phyloP scores from a whole-genome alignment of 2,113 vertebrate genomes.

The Cephalopterus ornatus region DNA sequence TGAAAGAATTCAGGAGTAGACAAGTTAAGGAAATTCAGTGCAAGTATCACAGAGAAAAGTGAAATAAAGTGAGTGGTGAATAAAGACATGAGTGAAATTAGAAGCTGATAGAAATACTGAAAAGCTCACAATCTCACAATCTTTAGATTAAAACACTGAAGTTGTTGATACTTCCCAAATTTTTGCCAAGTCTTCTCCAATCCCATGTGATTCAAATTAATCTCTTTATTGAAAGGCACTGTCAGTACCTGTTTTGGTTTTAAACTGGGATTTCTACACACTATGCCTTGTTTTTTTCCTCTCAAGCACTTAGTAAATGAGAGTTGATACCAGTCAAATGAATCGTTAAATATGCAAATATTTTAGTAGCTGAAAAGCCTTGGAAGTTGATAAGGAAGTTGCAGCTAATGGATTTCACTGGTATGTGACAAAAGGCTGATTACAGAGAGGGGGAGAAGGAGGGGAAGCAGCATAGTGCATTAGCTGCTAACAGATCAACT shows the following conservation, averaged over 20 bases:
- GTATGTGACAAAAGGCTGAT: slow-evolving; percentile 72
- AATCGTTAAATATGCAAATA: slow-evolving; percentile 73
- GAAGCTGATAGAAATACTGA: background rate
- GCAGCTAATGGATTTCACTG: slow-evolving; percentile 72
- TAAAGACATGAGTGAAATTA: background rate
- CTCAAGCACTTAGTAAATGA: slow-evolving; percentile 33
- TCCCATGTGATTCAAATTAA: background rate
- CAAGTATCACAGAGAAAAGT: background rate
- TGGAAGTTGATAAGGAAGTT: slow-evolving; percentile 43
- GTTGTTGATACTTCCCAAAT: background rate
- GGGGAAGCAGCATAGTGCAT: background rate
- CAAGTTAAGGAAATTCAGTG: background rate
- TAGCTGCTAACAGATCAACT: slow-evolving; percentile 62
- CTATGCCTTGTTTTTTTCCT: background rate
- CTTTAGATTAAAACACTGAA: background rate
- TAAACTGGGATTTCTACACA: background rate
- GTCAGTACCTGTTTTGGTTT: background rate
- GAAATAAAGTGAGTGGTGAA: background rate
- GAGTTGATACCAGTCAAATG: slow-evolving; percentile 46
- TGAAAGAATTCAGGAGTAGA: background rate
- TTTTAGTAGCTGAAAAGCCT: slow-evolving; percentile 58
- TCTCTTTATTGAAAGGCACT: background rate
- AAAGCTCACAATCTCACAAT: background rate
- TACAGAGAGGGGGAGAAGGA: background rate
- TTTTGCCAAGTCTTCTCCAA: background rate